Conservation (phyloP, 2,113 vertebrate genomes). For the Epinephelus cyanopodus region DNA sequence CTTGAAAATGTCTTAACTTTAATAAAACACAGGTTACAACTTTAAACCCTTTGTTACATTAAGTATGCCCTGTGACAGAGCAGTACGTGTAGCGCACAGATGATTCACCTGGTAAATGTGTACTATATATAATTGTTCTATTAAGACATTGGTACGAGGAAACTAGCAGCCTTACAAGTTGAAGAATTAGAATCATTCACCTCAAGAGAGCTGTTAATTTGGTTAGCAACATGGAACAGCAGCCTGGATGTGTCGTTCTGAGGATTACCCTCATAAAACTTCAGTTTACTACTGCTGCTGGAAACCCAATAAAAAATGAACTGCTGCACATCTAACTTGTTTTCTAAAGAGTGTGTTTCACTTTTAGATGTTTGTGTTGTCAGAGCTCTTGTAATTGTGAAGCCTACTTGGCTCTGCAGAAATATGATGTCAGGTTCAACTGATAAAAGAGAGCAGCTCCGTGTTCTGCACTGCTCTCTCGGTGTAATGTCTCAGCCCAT, state of each 20-base stretch:
- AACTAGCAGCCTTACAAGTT: background rate
- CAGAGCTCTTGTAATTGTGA: background rate
- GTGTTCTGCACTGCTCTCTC: background rate
- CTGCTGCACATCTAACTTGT: background rate
- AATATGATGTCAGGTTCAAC: background rate
- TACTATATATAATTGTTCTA: background rate
- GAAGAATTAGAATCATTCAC: background rate
- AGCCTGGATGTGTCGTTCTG: background rate
- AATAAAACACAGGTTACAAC: too few relatives aligned
- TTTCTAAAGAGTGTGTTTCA: background rate
- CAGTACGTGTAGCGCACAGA: background rate
- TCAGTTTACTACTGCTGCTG: background rate
- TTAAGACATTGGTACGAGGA: background rate
- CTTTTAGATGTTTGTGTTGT: background rate
- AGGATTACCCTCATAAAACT: background rate
- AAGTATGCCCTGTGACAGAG: background rate
- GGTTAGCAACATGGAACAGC: background rate
- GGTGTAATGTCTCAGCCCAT: conserved; percentile 1
- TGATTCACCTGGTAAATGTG: background rate
- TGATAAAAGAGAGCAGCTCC: background rate
- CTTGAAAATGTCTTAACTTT: too few relatives aligned
- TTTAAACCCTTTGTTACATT: background rate
- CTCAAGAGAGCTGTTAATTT: background rate
- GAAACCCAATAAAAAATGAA: background rate
- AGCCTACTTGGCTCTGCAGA: background rate